Evolutionary conservation across 1,140 invertebrate genomes (phyloP).

Genomic region (Dreissena polymorpha): DNA sequence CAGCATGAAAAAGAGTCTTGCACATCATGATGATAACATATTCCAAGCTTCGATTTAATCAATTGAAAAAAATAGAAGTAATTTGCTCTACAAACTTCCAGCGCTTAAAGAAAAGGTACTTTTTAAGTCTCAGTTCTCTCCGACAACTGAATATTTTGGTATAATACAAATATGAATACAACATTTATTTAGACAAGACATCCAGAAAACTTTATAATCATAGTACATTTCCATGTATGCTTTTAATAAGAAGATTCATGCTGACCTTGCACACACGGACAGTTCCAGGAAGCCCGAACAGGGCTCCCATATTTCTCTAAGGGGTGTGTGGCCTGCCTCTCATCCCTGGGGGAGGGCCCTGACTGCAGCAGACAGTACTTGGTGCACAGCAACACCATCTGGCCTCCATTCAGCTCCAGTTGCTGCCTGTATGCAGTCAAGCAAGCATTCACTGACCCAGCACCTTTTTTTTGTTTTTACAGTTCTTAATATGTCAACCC

Average conservation of each 20-base stretch:
- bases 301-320: not conserved
- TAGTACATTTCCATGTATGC: not conserved
- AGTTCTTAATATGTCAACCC: too few species aligned
- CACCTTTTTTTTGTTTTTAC: too few species aligned
- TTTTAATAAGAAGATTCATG: not conserved
- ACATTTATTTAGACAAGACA: not conserved
- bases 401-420: constrained; percentile 30
- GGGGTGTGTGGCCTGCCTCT: not conserved
- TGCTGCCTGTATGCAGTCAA: constrained; percentile 43
- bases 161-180: not conserved
- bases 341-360: not conserved
- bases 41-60: too few species aligned
- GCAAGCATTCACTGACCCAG: too few species aligned
- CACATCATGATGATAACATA: too few species aligned
- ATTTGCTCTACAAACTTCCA: not conserved
- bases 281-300: constrained; percentile 32
- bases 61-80: too few species aligned
- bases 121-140: not conserved
- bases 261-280: constrained; percentile 48
- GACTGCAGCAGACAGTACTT: constrained; percentile 32
- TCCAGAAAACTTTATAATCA: not conserved
- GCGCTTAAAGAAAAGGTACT: not conserved
- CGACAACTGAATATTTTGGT: not conserved
- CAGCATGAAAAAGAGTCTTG: too few species aligned
- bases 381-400: constrained; percentile 44